These are phyloP conservation scores for Drosophila bocqueti DNA, from an alignment of 1,140 invertebrate genomes.

Conservation along the genomic window DNA sequence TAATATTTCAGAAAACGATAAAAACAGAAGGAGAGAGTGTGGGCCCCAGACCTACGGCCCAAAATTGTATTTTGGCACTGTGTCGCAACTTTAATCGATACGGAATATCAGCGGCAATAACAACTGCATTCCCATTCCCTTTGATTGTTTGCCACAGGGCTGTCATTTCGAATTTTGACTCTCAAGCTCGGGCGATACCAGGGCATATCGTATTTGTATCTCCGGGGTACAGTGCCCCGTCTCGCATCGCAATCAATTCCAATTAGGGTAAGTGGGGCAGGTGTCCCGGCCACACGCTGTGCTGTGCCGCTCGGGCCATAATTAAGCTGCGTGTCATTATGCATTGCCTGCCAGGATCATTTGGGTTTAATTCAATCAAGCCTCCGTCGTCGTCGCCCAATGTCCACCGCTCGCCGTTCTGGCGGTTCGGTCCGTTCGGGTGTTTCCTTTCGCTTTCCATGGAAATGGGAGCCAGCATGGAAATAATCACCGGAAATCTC, in stretches of 20 bases:
- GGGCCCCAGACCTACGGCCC: background rate
- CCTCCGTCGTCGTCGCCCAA: conserved; percentile 21
- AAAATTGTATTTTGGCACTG: conserved; percentile 64
- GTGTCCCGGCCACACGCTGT: conserved; percentile 21
- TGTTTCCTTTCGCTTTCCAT: conserved; percentile 20
- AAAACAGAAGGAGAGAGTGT: conserved; percentile 40
- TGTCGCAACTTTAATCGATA: conserved; percentile 74
- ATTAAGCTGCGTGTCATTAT: conserved; percentile 76
- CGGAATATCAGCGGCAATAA: conserved; percentile 51
- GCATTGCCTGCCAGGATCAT: conserved; percentile 55
- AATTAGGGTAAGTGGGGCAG: conserved; percentile 72
- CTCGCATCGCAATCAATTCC: conserved; percentile 59
- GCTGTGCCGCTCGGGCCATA: conserved; percentile 26
- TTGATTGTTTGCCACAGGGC: conserved; percentile 43
- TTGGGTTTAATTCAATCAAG: conserved; percentile 73
- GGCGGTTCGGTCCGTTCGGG: background rate
- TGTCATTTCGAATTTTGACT: conserved; percentile 71
- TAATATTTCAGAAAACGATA: conserved; percentile 66
- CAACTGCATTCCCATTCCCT: conserved; percentile 39
- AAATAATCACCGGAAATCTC: conserved; percentile 83
- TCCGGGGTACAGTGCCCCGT: background rate
- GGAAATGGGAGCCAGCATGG: conserved; percentile 39
- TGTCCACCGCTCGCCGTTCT: conserved; percentile 23
- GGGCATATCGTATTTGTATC: conserved; percentile 1
- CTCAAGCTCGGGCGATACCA: conserved; percentile 25